phyloP scores from a whole-genome alignment of 2,797 vertebrate genomes.

The Diplodus sargus region DNA sequence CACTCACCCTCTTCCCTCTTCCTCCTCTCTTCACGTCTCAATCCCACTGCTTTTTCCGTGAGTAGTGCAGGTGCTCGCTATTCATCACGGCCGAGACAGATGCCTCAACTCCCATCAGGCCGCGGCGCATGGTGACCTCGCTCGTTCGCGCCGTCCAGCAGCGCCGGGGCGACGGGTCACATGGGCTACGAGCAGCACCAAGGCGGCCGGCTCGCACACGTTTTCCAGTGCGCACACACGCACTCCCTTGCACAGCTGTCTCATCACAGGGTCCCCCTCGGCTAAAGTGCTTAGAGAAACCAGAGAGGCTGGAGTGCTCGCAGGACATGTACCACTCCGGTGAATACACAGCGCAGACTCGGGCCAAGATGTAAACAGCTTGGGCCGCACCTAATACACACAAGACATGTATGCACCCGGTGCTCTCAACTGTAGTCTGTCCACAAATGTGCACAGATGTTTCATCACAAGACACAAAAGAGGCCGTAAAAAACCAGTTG shows the following conservation, averaged over 20 bases:
- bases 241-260: conserved; percentile 60
- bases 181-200: conserved; percentile 44
- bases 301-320: conserved; percentile 53
- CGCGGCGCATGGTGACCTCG: conserved; percentile 66
- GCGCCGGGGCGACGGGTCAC: conserved; percentile 63
- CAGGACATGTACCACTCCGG: conserved; percentile 64
- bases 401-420: conserved; percentile 65
- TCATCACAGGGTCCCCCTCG: conserved; percentile 59
- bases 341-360: conserved; percentile 61
- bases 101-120: conserved; percentile 84
- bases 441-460: conserved; percentile 80
- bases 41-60: conserved; percentile 72
- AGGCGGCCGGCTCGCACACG: conserved; percentile 25
- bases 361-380: conserved; percentile 74
- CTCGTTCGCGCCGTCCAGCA: conserved; percentile 69
- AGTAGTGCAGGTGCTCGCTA: conserved; percentile 83
- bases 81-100: conserved; percentile 82
- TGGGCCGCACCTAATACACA: conserved; percentile 72
- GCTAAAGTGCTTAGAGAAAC: conserved; percentile 65
- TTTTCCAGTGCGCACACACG: conserved; percentile 29
- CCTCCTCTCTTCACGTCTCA: conserved; percentile 58
- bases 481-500: conserved; percentile 79
- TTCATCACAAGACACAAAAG: conserved; percentile 79
- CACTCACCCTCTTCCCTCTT: conserved; percentile 58
- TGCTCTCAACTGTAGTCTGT: conserved; percentile 68